Evolutionary conservation across 2,797 vertebrate genomes (phyloP).

Genomic region (Siniperca obscura): DNA sequence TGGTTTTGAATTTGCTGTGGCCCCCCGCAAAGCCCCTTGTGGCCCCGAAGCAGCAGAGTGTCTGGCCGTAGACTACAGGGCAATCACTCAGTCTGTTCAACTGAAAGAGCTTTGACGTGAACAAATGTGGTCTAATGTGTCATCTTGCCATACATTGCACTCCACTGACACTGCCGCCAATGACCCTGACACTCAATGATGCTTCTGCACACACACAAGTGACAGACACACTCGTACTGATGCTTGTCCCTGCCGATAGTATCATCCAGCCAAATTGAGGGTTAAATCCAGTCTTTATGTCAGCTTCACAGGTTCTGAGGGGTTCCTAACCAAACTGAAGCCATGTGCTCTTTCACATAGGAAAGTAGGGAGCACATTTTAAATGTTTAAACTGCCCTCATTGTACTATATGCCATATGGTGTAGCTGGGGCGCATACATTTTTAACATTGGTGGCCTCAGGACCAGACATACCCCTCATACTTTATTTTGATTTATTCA

Average conservation of each 20-base stretch:
- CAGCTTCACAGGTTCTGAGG: conserved; percentile 16
- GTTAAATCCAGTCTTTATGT: conserved; percentile 45
- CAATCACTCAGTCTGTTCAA: conserved; percentile 17
- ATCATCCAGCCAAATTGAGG: conserved; percentile 50
- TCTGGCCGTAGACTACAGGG: conserved; percentile 3
- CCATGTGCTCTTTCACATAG: not conserved
- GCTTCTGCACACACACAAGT: conserved; percentile 19
- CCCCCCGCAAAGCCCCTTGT: not conserved
- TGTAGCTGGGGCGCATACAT: conserved; percentile 42
- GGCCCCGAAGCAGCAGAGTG: not conserved
- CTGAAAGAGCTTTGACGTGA: conserved; percentile 24
- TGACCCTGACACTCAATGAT: conserved; percentile 45
- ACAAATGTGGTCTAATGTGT: conserved; percentile 61
- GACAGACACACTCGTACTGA: conserved; percentile 12
- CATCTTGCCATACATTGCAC: conserved; percentile 22
- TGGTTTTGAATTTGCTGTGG: not conserved
- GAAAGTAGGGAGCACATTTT: conserved; percentile 23
- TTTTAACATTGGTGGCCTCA: conserved; percentile 42
- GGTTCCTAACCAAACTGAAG: conserved; percentile 1
- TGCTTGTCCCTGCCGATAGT: conserved; percentile 36
- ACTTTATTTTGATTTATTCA: conserved; percentile 24
- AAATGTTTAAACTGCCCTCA: conserved; percentile 56
- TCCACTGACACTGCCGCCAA: conserved; percentile 23
- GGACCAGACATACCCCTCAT: conserved; percentile 8
- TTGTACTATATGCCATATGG: conserved; percentile 42